Evolutionary conservation across 2,113 vertebrate genomes (phyloP), one percentile per base, ranked within the genome.

Genomic region (Galbula dea): DNA sequence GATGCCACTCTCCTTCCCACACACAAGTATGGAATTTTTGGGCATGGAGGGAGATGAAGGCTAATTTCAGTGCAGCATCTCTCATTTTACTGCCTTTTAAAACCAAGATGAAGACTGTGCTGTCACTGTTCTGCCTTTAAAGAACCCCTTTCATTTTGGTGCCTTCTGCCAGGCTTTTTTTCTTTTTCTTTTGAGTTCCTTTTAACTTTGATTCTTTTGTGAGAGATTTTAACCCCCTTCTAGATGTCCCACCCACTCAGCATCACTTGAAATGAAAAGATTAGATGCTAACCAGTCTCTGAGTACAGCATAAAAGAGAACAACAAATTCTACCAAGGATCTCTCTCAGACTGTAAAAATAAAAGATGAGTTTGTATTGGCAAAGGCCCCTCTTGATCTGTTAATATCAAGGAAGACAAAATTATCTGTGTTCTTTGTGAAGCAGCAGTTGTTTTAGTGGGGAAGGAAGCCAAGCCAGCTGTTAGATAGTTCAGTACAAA

Each of bases 321-420:
- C 90, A 96, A 95, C 61, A 75, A 91, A 94, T 93, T 94, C 89
- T 77, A 95, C 67, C 79, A 72, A 89, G 91, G 57, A 59, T 90
- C 73, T 86, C 48, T 71, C 85, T 92, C 88, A 65, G 93, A 86
- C 81, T 87, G 68, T 83, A 90, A 83, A 92, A 95, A 83, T 93
- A 94, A 96, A 95, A 91, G 82, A 92, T 86, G 81, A 90, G 84
- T 94, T 96, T 93, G 32, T 94, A 84, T 94, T 94, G 82, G 96
- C 96, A 91, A 87, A 92, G 83, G 75, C 65, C 62, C 91, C 89
- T 85, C 82, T 92, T 93, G 90, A 83, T 91, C 93, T 94, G 86
- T 89, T 94, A 96, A 94, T 96, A 94, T 96, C 72, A 94, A 94
- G 89, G 89, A 96, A 93, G 91, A 92, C 79, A 96, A 96, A 93